A percentile compares a stretch with the other conserved stretches of the same genome.
These are phyloP conservation scores for Betta splendens DNA, from an alignment of 2,797 vertebrate species.

Conservation along the genomic window DNA sequence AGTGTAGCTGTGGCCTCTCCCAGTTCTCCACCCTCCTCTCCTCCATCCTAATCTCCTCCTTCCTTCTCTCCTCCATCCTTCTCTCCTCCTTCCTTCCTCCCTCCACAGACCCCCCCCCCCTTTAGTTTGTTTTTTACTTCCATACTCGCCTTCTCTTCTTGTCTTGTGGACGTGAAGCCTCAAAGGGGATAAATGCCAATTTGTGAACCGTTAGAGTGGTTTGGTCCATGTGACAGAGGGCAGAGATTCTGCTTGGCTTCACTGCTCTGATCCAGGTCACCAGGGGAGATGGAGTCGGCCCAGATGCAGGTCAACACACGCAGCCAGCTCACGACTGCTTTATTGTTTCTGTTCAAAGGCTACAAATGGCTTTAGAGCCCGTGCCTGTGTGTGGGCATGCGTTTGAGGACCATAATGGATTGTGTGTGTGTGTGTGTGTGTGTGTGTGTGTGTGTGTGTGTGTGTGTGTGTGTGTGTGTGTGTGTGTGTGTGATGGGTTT, in stretches of 20 bases:
- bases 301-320: constrained; percentile 30
- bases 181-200: constrained; percentile 52
- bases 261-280: constrained; percentile 56
- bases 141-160: constrained; percentile 7
- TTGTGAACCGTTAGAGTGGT: constrained; percentile 59
- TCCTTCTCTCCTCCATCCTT: too few relatives aligned
- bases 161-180: constrained; percentile 47
- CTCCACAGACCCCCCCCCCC: constrained; percentile 6
- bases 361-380: constrained; percentile 43
- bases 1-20: too few relatives aligned
- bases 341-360: constrained; percentile 55
- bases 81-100: constrained; percentile 10
- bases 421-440: constrained; percentile 9
- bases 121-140: constrained; percentile 20
- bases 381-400: constrained; percentile 16
- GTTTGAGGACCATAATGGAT: constrained; percentile 44
- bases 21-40: constrained; percentile 32
- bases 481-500: constrained; percentile 34
- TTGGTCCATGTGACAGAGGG: constrained; percentile 57
- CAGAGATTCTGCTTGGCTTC: constrained; percentile 63
- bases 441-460: background rate
- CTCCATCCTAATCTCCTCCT: too few relatives aligned
- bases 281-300: constrained; percentile 43
- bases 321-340: constrained; percentile 23
- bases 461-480: constrained; percentile 7